Base-by-base conservation (phyloP, 1,140 invertebrate genomes). In the Drosophila biarmipes region DNA sequence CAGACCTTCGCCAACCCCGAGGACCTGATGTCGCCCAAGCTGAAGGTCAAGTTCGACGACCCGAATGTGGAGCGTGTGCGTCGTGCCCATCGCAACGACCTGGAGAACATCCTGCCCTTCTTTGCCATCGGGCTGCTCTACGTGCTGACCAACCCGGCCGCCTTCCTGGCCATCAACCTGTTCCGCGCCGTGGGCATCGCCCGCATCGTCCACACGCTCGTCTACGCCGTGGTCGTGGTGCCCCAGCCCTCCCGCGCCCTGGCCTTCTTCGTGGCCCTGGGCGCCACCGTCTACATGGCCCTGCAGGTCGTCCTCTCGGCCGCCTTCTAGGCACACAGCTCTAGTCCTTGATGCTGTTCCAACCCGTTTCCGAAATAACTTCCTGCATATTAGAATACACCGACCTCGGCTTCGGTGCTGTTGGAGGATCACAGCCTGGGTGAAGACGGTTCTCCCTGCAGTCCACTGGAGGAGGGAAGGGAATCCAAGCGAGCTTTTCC, bases 61-160 rank as follows among this genome's bases (percentile, higher is more conserved):
- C 91, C 92, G 6, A 93, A 95, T 73, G 91, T 95, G 0, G 94
- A 95, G 78, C 92, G 94, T 63, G 92, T 94, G 12, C 92, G 93
- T 24, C 91, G 95, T 73, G 94, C 94, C 14, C 95, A 96, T 80
- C 90, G 93, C 53, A 96, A 96, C 78, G 95, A 96, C 79, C 71
- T 96, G 52, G 95, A 96, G 87, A 96, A 96, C 73, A 93, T 96
- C 59, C 82, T 94, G 10, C 92, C 94, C 5, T 96, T 95, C 92
- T 92, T 95, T 8, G 75, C 93, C 2, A 91, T 94, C 40, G 95
- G 94, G 2, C 92, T 93, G 0, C 67, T 95, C 2, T 96, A 95
- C 87, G 87, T 95, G 0, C 78, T 93, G 38, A 95, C 94, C 1
- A 92, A 92, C 43, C 95, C 95, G 14, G 75, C 85, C 6, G 42